Evolutionary conservation across 2,888 invertebrate species (phyloP).

Genomic region (Andrena chrysosceles): DNA sequence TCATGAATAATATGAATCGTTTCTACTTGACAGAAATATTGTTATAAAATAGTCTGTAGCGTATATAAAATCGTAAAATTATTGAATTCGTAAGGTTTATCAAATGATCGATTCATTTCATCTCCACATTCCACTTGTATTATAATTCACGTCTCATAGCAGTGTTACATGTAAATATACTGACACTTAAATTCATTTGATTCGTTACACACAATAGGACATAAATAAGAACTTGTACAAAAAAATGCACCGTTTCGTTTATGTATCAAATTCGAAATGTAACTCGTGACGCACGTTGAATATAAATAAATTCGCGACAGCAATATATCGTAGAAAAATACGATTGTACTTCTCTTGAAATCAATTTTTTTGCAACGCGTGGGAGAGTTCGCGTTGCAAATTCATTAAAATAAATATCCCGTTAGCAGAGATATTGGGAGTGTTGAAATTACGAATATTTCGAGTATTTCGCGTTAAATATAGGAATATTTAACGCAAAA

Average conservation of each 20-base stretch:
- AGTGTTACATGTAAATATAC: slow-evolving; percentile 58
- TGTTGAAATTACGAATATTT: slow-evolving; percentile 30
- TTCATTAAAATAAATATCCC: slow-evolving; percentile 45
- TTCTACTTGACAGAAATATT: neutral
- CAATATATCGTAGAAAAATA: slow-evolving; percentile 36
- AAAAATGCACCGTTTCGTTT: slow-evolving; percentile 22
- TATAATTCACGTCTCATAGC: slow-evolving; percentile 60
- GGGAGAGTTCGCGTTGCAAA: neutral
- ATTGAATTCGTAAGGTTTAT: slow-evolving; percentile 12
- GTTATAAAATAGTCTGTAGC: neutral
- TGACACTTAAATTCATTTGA: slow-evolving; percentile 21
- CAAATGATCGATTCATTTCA: slow-evolving; percentile 26
- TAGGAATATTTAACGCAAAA: slow-evolving; percentile 12
- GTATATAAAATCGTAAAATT: neutral
- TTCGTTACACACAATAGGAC: slow-evolving; percentile 34
- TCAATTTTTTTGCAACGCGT: neutral
- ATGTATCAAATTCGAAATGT: slow-evolving; percentile 16
- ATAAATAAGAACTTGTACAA: slow-evolving; percentile 51
- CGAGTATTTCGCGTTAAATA: neutral
- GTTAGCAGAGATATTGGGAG: slow-evolving; percentile 2
- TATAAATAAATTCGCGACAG: slow-evolving; percentile 32
- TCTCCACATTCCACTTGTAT: slow-evolving; percentile 48
- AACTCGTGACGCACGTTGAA: slow-evolving; percentile 15
- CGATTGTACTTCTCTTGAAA: slow-evolving; percentile 13
- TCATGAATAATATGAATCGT: neutral